A percentile compares a stretch with the other conserved stretches of the same genome.
phyloP scores from a whole-genome alignment of 2,888 invertebrate genomes.

The Lasioglossum marginatum region DNA sequence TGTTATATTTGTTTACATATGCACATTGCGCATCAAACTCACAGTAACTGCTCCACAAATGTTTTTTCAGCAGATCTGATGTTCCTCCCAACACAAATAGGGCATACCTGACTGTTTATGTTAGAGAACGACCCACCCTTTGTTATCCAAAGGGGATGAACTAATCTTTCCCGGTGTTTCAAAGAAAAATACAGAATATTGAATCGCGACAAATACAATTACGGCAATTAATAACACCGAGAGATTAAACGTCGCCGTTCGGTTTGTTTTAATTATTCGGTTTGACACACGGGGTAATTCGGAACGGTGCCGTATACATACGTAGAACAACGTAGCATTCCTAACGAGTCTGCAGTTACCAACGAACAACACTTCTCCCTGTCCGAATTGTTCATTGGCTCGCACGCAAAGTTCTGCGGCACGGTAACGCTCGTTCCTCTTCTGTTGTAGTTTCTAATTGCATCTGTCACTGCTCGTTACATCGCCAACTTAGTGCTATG shows the following conservation, averaged over 20 bases:
- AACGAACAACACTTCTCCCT: background rate
- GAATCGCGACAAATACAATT: background rate
- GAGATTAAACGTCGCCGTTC: background rate
- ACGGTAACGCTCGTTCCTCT: background rate
- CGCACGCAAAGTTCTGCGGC: background rate
- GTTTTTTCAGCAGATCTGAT: background rate
- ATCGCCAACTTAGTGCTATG: background rate
- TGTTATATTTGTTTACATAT: background rate
- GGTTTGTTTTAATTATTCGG: background rate
- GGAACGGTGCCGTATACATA: background rate
- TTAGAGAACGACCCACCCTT: background rate
- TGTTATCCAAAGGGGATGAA: background rate
- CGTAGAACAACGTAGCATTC: background rate
- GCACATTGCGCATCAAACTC: background rate
- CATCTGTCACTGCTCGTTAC: slow-evolving; percentile 8
- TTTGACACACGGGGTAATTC: background rate
- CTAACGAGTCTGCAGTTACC: background rate
- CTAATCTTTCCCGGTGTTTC: background rate
- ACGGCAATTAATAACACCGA: background rate
- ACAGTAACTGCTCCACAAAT: background rate
- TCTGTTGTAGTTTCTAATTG: slow-evolving; percentile 1
- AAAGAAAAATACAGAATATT: background rate
- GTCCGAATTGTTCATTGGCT: slow-evolving; percentile 4
- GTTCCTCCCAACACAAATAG: background rate
- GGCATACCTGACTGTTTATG: background rate